Evolutionary conservation across 2,888 invertebrate species (phyloP).

Genomic region (Spodoptera littoralis): DNA sequence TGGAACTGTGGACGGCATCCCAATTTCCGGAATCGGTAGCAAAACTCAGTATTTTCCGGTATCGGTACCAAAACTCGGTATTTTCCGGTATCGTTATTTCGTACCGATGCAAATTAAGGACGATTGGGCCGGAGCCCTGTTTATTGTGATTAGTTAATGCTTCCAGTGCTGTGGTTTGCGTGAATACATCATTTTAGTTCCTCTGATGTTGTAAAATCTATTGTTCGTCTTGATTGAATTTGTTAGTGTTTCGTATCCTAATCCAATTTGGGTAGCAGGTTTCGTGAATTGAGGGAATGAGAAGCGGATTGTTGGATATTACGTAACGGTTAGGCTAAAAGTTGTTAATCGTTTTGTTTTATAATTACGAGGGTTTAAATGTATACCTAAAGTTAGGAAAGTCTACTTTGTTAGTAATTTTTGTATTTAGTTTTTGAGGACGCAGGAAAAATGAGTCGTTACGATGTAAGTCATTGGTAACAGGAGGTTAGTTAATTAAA

Average conservation of each 20-base stretch:
- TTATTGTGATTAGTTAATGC: slow-evolving; percentile 61
- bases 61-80: slow-evolving; percentile 35
- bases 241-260: slow-evolving; percentile 41
- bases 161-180: slow-evolving; percentile 38
- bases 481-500: too few species aligned
- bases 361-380: too few species aligned
- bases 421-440: background rate
- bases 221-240: slow-evolving; percentile 62
- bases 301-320: slow-evolving; percentile 10
- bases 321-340: slow-evolving; percentile 20
- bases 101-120: slow-evolving; percentile 56
- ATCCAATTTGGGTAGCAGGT: slow-evolving; percentile 48
- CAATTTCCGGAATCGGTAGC: slow-evolving; percentile 36
- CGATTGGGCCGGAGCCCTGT: slow-evolving; percentile 52
- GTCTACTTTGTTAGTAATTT: slow-evolving; percentile 5
- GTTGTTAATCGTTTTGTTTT: background rate
- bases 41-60: slow-evolving; percentile 38
- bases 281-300: slow-evolving; percentile 42
- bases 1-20: slow-evolving; percentile 15
- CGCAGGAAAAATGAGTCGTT: too few species aligned
- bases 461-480: too few species aligned
- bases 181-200: slow-evolving; percentile 41
- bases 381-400: too few species aligned
- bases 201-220: slow-evolving; percentile 52
- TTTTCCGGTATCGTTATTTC: slow-evolving; percentile 46